Evolutionary conservation across 1,140 invertebrate species (phyloP), one percentile per base, ranked within the genome.

Genomic region (Drosophila arizonae): DNA sequence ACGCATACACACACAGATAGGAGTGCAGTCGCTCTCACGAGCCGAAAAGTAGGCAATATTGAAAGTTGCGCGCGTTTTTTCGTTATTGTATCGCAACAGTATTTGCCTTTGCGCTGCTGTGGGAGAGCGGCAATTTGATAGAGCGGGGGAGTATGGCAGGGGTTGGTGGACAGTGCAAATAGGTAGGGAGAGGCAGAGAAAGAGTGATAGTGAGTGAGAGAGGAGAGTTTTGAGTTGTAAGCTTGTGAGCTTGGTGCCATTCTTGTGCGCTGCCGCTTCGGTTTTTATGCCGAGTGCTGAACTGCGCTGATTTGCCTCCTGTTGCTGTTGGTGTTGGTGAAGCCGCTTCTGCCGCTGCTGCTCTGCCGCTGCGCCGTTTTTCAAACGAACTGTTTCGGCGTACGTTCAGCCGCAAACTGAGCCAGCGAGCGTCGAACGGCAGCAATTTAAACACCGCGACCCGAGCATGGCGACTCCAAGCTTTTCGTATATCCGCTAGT

Each of bases 331-430:
- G 17, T 45, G 48, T 33, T 8, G 36, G 41, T 54, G 36, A 5
- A 28, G 28, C 21, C 26, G 10, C 4, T 4, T 3, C 24, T 50
- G 24, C 4, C 13, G 48, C 39, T 68, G 33, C 36, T 52, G 15
- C 46, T 64, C 6, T 36, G 13, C 24, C 21, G 41, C n/a, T 52
- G 46, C 33, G 33, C 33, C 10, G 45, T n/a, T 48, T 21, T 26
- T 21, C 0, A 24, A 88, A 86, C 84, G 69, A 70, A 82, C 82
- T 80, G 68, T 52, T 79, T 67, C 58, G 60, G 70, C 33, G 48
- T 67, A 65, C 68, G 69, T 70, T 71, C 72, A 48, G 66, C 45
- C 76, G 76, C 69, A 71, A 64, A 82, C 81, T 86, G 72, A 62
- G 24, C 28, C 43, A 17, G 17, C 6, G 41, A 39, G 13, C n/a